Base-by-base conservation (phyloP, 2,888 invertebrate genomes). In the Lutraria lutraria region DNA sequence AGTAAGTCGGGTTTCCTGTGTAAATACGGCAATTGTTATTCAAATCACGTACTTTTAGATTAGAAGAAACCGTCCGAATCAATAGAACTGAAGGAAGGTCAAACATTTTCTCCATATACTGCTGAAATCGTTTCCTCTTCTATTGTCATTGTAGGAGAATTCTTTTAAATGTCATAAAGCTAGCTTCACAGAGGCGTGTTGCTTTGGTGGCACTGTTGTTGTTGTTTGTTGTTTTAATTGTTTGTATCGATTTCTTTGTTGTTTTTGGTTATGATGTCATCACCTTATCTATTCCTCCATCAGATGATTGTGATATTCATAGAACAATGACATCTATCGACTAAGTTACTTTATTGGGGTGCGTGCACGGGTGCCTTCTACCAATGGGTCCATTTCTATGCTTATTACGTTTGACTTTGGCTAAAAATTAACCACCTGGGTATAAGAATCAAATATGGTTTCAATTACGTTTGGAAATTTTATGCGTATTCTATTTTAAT, bases 21-120 rank as follows among this genome's bases (percentile, higher is more conserved):
- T 85, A 85, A 85, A 85, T 85, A 85, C 79, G 52, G 79, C 60
- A 76, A 79, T 85, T 85, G 85, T 80, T 85, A 85, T 85, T 85
- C 85, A 85, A 80, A 85, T 85, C 85, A 85, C 85, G 85, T 60
- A 85, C 43, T 85, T 79, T 56, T 85, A 85, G 85, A 85, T 85
- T 85, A 76, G 85, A 31, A 54, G 85, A 80, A 85, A 85, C 29
- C 80, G 85, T 25, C 80, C 80, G 34, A 85, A 79, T 85, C 80
- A 84, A 84, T 84, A 84, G 16, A 25, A 84, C 53, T 76, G 68
- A 76, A 53, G 72, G 54, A 54, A 54, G 76, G 84, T 76, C 76
- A 76, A 54, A 29, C 54, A 54, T 63, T 31, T 76, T 34, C 34
- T 76, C 76, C 31, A n/a, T 76, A 31, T 6, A 31, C 31, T 21